A percentile compares a stretch with the other conserved stretches of the same genome.
These are phyloP conservation scores for Cephalotes varians DNA, from an alignment of 2,888 invertebrate species.

Conservation along the genomic window DNA sequence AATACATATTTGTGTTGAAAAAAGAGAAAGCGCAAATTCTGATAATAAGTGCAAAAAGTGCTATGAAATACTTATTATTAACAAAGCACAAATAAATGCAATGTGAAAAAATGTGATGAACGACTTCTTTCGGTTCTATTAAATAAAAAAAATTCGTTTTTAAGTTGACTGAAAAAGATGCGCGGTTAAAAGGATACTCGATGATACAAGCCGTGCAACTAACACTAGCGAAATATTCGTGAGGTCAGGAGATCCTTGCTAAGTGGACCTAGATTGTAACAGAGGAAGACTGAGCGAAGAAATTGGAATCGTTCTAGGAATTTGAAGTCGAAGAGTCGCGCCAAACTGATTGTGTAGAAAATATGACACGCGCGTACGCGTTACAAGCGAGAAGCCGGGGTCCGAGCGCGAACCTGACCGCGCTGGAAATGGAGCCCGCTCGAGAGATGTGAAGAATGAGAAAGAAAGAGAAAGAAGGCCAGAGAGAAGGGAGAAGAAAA, in stretches of 20 bases:
- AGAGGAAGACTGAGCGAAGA: not conserved
- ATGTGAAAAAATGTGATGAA: not conserved
- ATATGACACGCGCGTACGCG: slow-evolving; percentile 33
- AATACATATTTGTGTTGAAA: no score
- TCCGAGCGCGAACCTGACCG: slow-evolving; percentile 8
- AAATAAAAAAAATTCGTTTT: not conserved
- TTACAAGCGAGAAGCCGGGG: not conserved
- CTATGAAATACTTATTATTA: no score
- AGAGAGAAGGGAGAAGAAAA: slow-evolving; percentile 58
- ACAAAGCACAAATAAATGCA: not conserved
- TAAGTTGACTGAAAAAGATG: not conserved
- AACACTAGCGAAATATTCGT: not conserved
- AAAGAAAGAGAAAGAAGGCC: slow-evolving; percentile 15
- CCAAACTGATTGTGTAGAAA: slow-evolving; percentile 19
- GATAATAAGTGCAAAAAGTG: no score
- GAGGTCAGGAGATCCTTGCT: not conserved
- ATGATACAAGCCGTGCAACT: not conserved
- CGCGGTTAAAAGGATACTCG: not conserved
- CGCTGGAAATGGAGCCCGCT: slow-evolving; percentile 38
- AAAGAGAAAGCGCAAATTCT: no score
- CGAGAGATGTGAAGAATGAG: slow-evolving; percentile 12
- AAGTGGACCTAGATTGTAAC: not conserved
- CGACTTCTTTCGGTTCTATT: not conserved
- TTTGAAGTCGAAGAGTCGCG: slow-evolving; percentile 21
- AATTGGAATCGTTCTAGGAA: slow-evolving; percentile 16